Evolutionary conservation across 1,140 invertebrate genomes (phyloP), one percentile per base, ranked within the genome.

Genomic region (Heliconius eleuchia): DNA sequence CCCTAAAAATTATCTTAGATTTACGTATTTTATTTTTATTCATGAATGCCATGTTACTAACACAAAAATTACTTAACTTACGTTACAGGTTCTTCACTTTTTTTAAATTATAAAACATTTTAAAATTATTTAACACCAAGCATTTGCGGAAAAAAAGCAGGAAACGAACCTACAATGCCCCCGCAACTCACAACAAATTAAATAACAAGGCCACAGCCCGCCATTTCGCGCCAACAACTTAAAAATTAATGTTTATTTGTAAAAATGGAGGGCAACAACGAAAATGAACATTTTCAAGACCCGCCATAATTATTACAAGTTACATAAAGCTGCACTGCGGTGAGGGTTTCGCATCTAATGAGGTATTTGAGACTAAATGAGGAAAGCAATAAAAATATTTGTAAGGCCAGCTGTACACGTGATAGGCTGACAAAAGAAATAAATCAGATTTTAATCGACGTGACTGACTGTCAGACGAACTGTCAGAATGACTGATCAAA

Each of bases 361-460:
- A 80, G 79, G 79, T 80, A 77, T 80, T 80, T 77, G 76, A 77
- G 75, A 77, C 71, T 74, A 77, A 80, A 77, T 76, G 76, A 73
- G 75, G 76, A 30, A 74, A 77, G 79, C 76, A 77, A 76, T 80
- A 77, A 77, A 77, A 80, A 77, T 80, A 80, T 80, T 80, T 74
- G 23, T 72, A 80, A 30, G 8, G 23, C 9, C 13, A 11, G 60
- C 3, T n/a, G 3, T 16, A 66, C 60, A 66, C 60, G 60, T 13
- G 60, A 11, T 66, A 27, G n/a, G 9, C 60, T 27, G 23, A 57
- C 55, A 23, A 3, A 23, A 3, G n/a, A n/a, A 7, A 57, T 9
- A 23, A 19, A 18, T 13, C 42, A 1, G 39, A 11, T 42, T 11
- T 42, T 42, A 13, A 42, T 42, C 11, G 1, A 42, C 11, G 0